Base-by-base conservation (phyloP, 1,140 invertebrate genomes). In the Brachionus calyciflorus region DNA sequence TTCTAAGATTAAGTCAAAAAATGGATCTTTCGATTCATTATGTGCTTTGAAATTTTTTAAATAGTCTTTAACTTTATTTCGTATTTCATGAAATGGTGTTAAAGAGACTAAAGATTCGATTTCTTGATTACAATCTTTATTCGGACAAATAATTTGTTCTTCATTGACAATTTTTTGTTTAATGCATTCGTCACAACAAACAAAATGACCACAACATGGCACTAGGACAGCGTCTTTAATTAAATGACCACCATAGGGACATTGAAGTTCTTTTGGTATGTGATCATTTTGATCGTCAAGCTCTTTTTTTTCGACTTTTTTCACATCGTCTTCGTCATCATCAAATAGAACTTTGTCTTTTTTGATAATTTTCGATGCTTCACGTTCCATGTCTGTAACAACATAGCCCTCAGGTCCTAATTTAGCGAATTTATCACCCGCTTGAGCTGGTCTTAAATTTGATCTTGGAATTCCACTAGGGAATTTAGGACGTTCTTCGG, bases 151-250 rank as follows among this genome's bases (percentile, higher is more conserved):
- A 10, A 73, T 55, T n/a, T 17, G 1, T 40, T 73, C 69, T 33
- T 49, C 69, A 10, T 73, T 73, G 24, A 26, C 30, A 3, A 73
- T 73, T 33, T 73, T 73, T 51, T 33, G 3, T 21, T 41, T 37
- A n/a, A 73, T 73, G 46, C 69, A 73, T 4, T 73, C 69, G 24
- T 73, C 69, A 24, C 69, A 73, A 33, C 69, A 73, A 26, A 73
- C 69, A 55, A 73, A 73, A 17, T 73, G 46, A 14, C 69, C 69
- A 73, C 69, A 73, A 17, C 69, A 73, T 0, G 69, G 69, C 14
- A 73, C 69, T 24, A 73, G 46, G n/a, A 73, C 69, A 10, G 69
- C 69, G 24, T 73, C 69, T 51, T 73, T 73, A 21, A 73, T n/a
- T 19, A 73, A 49, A 55, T 73, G 69, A 9, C 30, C 30, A 9